Base-by-base conservation (phyloP, 2,797 vertebrate species). In the Psittacula echo region DNA sequence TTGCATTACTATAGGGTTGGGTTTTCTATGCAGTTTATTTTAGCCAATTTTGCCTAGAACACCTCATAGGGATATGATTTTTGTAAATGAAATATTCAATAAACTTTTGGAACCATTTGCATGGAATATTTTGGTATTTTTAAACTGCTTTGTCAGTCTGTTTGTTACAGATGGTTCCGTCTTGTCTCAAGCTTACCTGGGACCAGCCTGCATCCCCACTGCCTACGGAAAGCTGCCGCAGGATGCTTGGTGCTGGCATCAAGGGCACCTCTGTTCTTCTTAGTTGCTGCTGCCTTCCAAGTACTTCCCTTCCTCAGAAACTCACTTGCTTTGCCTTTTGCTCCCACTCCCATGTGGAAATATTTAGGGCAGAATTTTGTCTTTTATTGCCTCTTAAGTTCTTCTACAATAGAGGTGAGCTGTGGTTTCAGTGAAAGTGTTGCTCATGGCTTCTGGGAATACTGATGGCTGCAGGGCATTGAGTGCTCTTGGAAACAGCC, bases 11-110 rank as follows among this genome's bases (percentile, higher is more conserved):
- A 83, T 92, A 83, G 94, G 95, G 94, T 92, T 62, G 92, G 97
- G 97, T 97, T 98, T 98, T 98, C 96, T 97, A 96, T 85, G 95
- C 95, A 79, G 80, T 97, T 98, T 97, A 95, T 97, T 98, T 97
- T 98, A 97, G 97, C 97, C 95, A 95, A 79, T 97, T 98, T 98
- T 98, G 98, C 98, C 98, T 98, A 97, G 97, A 93, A 98, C 98
- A 97, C 96, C 96, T 98, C 97, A 98, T 98, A 97, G 94, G 95
- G 95, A 97, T 98, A 96, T 97, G 98, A 98, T 98, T 98, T 96
- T 98, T 98, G 96, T 98, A 95, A 98, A 98, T 98, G 97, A 98
- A 98, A 94, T 97, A 96, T 97, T 98, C 98, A 97, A 98, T 98
- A 98, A 98, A 98, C 77, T 96, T 97, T 98, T 97, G 74, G 96